phyloP scores from a whole-genome alignment of 2,113 vertebrate species.

The Puffinus mauretanicus region DNA sequence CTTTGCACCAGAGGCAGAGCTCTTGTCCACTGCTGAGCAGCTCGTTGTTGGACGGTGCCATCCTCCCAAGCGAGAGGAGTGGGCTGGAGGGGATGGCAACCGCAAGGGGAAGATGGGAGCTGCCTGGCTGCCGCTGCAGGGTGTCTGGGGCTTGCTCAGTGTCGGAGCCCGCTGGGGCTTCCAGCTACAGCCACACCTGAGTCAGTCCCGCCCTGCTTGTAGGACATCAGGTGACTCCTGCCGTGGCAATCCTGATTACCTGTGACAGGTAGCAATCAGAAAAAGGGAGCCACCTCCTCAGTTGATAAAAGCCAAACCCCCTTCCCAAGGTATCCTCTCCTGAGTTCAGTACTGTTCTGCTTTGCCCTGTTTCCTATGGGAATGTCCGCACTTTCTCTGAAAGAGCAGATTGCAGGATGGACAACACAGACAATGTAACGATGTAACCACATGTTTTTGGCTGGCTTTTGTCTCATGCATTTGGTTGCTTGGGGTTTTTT shows the following conservation, averaged over 20 bases:
- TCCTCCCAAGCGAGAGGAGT: background rate
- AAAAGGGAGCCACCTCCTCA: background rate
- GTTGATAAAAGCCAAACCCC: background rate
- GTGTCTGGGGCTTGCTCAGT: background rate
- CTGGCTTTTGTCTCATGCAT: background rate
- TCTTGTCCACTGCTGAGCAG: background rate
- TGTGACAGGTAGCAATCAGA: background rate
- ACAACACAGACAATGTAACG: accelerated
- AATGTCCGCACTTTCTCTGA: background rate
- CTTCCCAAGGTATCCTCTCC: background rate
- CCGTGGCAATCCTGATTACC: background rate
- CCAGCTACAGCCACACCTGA: background rate
- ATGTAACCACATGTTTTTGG: background rate
- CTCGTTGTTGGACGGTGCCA: background rate
- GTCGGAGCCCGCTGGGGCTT: accelerated
- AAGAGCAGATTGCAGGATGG: background rate
- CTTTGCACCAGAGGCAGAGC: background rate
- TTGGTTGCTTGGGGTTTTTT: background rate
- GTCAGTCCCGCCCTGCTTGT: background rate
- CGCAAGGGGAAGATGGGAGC: background rate
- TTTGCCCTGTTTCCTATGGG: background rate
- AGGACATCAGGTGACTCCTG: background rate
- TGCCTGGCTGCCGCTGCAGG: accelerated
- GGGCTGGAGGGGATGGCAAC: background rate
- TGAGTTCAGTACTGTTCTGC: background rate